Base-by-base conservation (phyloP, 2,797 vertebrate species). In the Crotalus adamanteus region DNA sequence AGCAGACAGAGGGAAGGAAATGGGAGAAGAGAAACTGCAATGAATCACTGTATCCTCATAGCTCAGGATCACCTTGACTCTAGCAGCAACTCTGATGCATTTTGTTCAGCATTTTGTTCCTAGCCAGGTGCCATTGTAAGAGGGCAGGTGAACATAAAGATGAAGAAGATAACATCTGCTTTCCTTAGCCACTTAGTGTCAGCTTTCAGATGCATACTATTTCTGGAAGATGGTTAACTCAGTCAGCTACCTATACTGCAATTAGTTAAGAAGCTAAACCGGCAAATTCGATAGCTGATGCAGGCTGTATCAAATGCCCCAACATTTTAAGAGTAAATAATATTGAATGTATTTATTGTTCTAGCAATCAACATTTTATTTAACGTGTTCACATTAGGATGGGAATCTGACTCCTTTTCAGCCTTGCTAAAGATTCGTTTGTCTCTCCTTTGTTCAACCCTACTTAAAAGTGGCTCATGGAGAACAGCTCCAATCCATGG, bases 371-470 rank as follows among this genome's bases (percentile, higher is more conserved):
- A 6, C 57, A 28, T 20, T 73, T 59, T 91, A 26, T 86, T 16
- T 69, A 63, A 26, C 47, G 55, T 73, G 4, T 86, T 59, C 51
- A 37, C 31, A 37, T 86, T 37, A 63, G 93, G 78, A 88, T 47
- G 92, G 96, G 93, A 96, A 94, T 92, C 91, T 92, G 53, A 92
- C 18, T 86, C 14, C 20, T 86, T 90, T 91, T 90, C 59, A 65
- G 69, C 51, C 85, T 91, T 85, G 31, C 20, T 65, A 65, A 63
- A 89, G 12, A 26, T 91, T 53, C 61, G 18, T 93, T 57, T 94
- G 94, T 56, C 0, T 0, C 61, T 94, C 91, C 93, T 91, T 96
- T 95, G 96, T 95, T 96, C 92, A 95, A 90, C 94, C 90, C 94
- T 93, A 92, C 90, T 92, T 95, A 94, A 94, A 95, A 87, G 91